Evolutionary conservation across 2,888 invertebrate genomes (phyloP).

Genomic region (Hemithea aestivaria): DNA sequence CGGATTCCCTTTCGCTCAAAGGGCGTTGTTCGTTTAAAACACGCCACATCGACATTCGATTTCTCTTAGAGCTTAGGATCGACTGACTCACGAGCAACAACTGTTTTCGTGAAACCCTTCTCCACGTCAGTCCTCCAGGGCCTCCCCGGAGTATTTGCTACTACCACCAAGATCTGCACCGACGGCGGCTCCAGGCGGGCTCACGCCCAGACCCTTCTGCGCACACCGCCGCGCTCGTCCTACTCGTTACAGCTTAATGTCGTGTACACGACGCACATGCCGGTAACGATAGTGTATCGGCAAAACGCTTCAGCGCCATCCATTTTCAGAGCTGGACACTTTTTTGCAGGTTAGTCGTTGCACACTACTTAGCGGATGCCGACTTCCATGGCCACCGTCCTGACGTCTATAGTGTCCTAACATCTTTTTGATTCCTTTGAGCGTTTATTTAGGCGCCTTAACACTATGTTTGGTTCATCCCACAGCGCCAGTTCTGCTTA

Average conservation of each 20-base stretch:
- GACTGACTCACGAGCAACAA: slow-evolving; percentile 79
- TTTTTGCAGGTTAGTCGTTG: slow-evolving; percentile 81
- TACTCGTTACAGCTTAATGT: slow-evolving; percentile 80
- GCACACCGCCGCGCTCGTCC: slow-evolving; percentile 69
- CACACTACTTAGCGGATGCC: slow-evolving; percentile 81
- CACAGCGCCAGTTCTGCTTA: slow-evolving; percentile 90
- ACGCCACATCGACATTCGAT: slow-evolving; percentile 57
- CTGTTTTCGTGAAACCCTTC: slow-evolving; percentile 74
- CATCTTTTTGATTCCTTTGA: slow-evolving; percentile 53
- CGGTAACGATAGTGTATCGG: slow-evolving; percentile 71
- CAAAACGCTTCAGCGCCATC: slow-evolving; percentile 79
- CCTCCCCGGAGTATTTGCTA: slow-evolving; percentile 84
- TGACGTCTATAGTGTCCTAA: slow-evolving; percentile 75
- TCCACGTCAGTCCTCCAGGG: slow-evolving; percentile 79
- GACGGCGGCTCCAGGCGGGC: slow-evolving; percentile 73
- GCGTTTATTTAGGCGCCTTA: slow-evolving; percentile 83
- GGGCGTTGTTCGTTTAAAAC: slow-evolving; percentile 45
- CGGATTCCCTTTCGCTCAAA: slow-evolving; percentile 75
- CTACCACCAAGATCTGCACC: slow-evolving; percentile 84
- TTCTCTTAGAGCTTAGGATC: slow-evolving; percentile 78
- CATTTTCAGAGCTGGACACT: slow-evolving; percentile 83
- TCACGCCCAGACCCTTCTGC: slow-evolving; percentile 79
- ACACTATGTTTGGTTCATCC: slow-evolving; percentile 86
- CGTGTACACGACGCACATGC: slow-evolving; percentile 40
- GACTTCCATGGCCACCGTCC: slow-evolving; percentile 81